Evolutionary conservation across 2,797 vertebrate species (phyloP).

Genomic region (Schizopygopsis malacanthus): DNA sequence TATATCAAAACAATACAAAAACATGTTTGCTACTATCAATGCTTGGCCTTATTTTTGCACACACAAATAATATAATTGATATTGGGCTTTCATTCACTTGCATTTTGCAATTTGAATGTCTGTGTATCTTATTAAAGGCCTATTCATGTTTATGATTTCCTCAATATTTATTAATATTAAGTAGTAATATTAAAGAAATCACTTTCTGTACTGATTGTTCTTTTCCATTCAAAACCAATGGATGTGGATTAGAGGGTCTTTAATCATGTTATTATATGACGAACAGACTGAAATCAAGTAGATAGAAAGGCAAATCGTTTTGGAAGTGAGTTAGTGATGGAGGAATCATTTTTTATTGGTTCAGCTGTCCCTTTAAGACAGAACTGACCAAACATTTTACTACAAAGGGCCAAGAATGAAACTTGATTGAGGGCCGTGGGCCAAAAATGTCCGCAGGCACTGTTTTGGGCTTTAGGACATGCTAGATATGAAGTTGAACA

Average conservation of each 20-base stretch:
- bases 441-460: not conserved
- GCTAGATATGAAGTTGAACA: not conserved
- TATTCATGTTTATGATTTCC: not conserved
- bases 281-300: not conserved
- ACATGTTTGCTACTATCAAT: not conserved
- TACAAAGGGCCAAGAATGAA: not conserved
- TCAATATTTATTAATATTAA: not conserved
- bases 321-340: not conserved
- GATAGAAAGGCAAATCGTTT: not conserved
- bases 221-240: not conserved
- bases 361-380: not conserved
- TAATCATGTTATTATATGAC: not conserved
- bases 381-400: not conserved
- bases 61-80: not conserved
- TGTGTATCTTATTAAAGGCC: not conserved
- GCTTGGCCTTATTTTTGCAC: not conserved
- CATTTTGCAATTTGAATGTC: not conserved
- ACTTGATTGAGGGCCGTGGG: too few relatives aligned
- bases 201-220: not conserved
- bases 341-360: not conserved
- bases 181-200: not conserved
- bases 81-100: not conserved
- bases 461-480: not conserved
- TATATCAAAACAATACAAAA: not conserved
- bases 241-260: not conserved